Base-by-base conservation (phyloP, 2,888 invertebrate genomes). In the Lasioglossum malachurum region DNA sequence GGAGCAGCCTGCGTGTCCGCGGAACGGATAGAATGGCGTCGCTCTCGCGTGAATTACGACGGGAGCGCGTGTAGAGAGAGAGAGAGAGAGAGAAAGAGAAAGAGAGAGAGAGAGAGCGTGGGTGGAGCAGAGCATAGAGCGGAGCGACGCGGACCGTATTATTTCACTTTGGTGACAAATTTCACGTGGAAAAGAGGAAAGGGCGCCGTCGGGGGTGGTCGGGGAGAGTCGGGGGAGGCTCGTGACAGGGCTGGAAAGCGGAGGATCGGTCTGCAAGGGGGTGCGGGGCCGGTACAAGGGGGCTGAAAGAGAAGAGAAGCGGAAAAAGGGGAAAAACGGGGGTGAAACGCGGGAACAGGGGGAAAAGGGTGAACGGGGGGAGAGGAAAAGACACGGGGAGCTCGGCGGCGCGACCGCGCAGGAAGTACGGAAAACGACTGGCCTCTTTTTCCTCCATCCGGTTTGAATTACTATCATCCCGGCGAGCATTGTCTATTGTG, bases 401-500 rank as follows among this genome's bases (percentile, higher is more conserved):
- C 81, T 71, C 75, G 80, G 84, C 82, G 78, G 46, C 27, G 76
- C 76, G 64, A 74, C 71, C 83, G 74, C 75, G 74, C 81, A 88
- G 93, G 93, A 94, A 93, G 93, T 92, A 93, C 93, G 94, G 92
- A 94, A 94, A 94, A 93, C 93, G 94, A 94, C 93, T 91, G 88
- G 85, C 87, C 88, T 79, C 87, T 90, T 86, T 90, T 89, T 87
- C 88, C 87, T 89, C 84, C 88, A 88, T 94, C 94, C 94, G 94
- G 93, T 94, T 94, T 94, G 93, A 95, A 94, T 95, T 94, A 94
- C 93, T 93, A 94, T 94, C 94, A 92, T 94, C 91, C 93, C 94
- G 92, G 85, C 92, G 89, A 91, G 93, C 94, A 94, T 94, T 94
- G 94, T 94, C 95, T 93, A 94, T 94, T 94, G 94, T 94, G 93